These are phyloP conservation scores for Gadopsis marmoratus DNA, from an alignment of 2,797 vertebrate species.

Conservation along the genomic window DNA sequence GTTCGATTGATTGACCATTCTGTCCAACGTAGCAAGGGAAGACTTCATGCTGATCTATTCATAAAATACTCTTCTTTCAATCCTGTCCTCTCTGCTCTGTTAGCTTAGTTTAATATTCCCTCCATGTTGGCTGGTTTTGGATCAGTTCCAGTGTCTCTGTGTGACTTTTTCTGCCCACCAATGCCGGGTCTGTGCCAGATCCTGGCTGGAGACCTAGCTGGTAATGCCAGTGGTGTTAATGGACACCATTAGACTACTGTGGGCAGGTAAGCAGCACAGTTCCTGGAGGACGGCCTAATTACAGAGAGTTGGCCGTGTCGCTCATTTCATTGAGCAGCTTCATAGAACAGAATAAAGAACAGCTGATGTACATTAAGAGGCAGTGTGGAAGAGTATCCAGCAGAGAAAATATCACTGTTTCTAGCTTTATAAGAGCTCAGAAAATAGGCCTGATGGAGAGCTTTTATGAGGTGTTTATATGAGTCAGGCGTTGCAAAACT, in stretches of 20 bases:
- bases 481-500: background rate
- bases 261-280: slow-evolving; percentile 54
- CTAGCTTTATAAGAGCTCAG: background rate
- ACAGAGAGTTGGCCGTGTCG: slow-evolving; percentile 45
- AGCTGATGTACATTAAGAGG: slow-evolving; percentile 42
- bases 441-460: background rate
- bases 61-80: slow-evolving; percentile 19
- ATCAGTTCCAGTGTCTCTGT: slow-evolving; percentile 44
- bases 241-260: slow-evolving; percentile 64
- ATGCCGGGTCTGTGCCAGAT: slow-evolving; percentile 34
- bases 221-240: slow-evolving; percentile 65
- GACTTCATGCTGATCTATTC: slow-evolving; percentile 45
- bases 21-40: slow-evolving; percentile 28
- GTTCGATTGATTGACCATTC: slow-evolving; percentile 50
- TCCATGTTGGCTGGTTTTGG: slow-evolving; percentile 43
- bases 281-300: slow-evolving; percentile 54
- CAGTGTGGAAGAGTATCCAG: slow-evolving; percentile 16
- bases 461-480: background rate
- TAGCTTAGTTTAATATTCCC: slow-evolving; percentile 50
- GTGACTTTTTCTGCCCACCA: slow-evolving; percentile 34
- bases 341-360: slow-evolving; percentile 46
- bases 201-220: slow-evolving; percentile 56
- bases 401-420: slow-evolving; percentile 1
- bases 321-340: slow-evolving; percentile 34
- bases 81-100: slow-evolving; percentile 24